Percentiles rank a stretch among this genome's conserved stretches.
These are phyloP conservation scores for Anneissia japonica DNA, from an alignment of 35 echinoderm and acorn worm species.

Conservation along the genomic window DNA sequence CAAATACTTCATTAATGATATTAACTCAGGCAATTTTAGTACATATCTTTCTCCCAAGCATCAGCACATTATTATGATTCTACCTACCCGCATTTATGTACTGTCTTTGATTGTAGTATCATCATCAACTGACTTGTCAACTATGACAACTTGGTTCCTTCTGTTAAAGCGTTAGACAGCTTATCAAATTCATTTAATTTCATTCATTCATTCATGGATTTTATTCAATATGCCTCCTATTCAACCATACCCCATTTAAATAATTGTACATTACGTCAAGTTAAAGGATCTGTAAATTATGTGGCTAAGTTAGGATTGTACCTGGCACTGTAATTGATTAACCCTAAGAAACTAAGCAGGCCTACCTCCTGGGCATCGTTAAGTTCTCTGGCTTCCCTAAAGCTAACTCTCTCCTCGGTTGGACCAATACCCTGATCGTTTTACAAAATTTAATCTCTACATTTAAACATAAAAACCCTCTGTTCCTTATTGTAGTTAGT, in stretches of 20 bases:
- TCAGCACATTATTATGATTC: not conserved
- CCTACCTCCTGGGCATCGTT: not conserved
- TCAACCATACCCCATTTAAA: not conserved
- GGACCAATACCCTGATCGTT: not conserved
- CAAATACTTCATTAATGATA: too few species aligned
- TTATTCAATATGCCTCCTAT: too few species aligned
- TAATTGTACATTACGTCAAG: not conserved
- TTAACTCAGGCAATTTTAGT: too few species aligned
- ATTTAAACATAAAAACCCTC: slow-evolving; percentile 1
- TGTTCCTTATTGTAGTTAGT: slow-evolving; percentile 7
- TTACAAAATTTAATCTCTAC: slow-evolving; percentile 10
- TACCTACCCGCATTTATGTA: not conserved
- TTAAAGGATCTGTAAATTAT: slow-evolving; percentile 9
- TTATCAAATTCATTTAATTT: too few species aligned
- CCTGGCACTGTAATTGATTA: not conserved
- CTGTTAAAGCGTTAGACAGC: not conserved
- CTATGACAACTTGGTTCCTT: not conserved
- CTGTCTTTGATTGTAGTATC: not conserved
- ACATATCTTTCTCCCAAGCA: too few species aligned
- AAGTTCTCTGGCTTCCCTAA: not conserved
- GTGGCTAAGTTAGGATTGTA: slow-evolving; percentile 12
- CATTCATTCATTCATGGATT: too few species aligned
- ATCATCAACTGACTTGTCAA: not conserved
- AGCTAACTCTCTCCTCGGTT: slow-evolving; percentile 2
- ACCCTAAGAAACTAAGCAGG: slow-evolving; percentile 4